A percentile compares a stretch with the other conserved stretches of the same genome.
These are phyloP conservation scores for Sanderia malayensis DNA, from an alignment of 30 jellyfish, hydroid and myxozoan genomes.

Conservation along the genomic window DNA sequence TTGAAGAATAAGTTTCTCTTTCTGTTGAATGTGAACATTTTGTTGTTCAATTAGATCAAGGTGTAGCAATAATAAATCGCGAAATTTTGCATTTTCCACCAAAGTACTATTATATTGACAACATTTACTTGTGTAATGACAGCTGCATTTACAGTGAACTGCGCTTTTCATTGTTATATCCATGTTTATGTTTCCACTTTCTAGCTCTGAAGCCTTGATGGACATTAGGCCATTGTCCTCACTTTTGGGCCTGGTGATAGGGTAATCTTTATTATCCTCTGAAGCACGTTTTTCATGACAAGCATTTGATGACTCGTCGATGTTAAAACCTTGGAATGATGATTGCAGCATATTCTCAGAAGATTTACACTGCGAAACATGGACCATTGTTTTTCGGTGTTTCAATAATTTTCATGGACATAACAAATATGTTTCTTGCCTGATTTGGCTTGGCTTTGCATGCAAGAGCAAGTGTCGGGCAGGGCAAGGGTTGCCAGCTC, in stretches of 20 bases:
- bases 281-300: too few species aligned
- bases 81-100: constrained; percentile 38
- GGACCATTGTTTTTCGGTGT: not conserved
- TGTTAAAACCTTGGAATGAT: constrained; percentile 70
- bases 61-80: constrained; percentile 58
- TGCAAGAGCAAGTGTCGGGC: too few species aligned
- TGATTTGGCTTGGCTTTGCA: too few species aligned
- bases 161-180: constrained; percentile 49
- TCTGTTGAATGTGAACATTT: constrained; percentile 25
- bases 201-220: too few species aligned
- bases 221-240: too few species aligned
- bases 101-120: constrained; percentile 24
- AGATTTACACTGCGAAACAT: not conserved
- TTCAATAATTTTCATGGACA: too few species aligned
- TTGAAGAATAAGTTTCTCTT: constrained; percentile 47
- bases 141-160: constrained; percentile 28
- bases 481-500: too few species aligned
- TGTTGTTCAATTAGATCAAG: constrained; percentile 71
- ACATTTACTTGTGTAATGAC: constrained; percentile 22
- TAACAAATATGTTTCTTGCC: too few species aligned
- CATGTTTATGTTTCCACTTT: too few species aligned
- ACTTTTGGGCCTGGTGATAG: too few species aligned
- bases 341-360: not conserved
- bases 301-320: constrained; percentile 72
- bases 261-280: too few species aligned